Conservation (phyloP, 2,888 invertebrate genomes). For the Esperia sulphurella region DNA sequence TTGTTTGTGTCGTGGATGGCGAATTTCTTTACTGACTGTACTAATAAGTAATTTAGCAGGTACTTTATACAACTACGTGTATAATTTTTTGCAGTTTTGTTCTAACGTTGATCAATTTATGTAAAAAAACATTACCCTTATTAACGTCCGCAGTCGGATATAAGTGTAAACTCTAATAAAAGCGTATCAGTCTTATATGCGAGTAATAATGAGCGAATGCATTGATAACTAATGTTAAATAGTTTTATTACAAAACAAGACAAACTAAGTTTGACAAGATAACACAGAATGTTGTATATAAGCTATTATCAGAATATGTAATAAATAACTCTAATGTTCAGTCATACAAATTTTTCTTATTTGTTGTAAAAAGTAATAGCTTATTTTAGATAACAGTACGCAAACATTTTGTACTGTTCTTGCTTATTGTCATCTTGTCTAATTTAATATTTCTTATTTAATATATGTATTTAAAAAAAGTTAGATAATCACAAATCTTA, state of each 20-base stretch:
- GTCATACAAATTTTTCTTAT: no score
- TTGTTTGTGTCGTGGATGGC: no score
- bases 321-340: no score
- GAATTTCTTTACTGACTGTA: no score
- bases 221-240: conserved; percentile 4
- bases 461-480: no score
- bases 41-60: no score
- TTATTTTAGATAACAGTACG: no score
- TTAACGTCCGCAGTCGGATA: neutral
- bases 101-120: neutral
- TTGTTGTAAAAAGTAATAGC: neutral
- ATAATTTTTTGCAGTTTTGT: neutral
- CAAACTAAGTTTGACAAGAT: neutral
- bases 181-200: conserved; percentile 39
- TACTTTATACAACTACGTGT: neutral
- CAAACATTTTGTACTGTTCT: no score
- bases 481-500: neutral
- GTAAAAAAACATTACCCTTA: neutral
- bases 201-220: conserved; percentile 17
- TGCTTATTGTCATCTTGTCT: no score
- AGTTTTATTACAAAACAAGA: neutral
- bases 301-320: no score
- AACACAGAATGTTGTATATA: no score
- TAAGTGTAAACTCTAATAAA: conserved; percentile 15
- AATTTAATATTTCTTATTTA: no score